Evolutionary conservation across 2,888 invertebrate genomes (phyloP), one percentile per base, ranked within the genome.

Genomic region (Teleogryllus oceanicus): DNA sequence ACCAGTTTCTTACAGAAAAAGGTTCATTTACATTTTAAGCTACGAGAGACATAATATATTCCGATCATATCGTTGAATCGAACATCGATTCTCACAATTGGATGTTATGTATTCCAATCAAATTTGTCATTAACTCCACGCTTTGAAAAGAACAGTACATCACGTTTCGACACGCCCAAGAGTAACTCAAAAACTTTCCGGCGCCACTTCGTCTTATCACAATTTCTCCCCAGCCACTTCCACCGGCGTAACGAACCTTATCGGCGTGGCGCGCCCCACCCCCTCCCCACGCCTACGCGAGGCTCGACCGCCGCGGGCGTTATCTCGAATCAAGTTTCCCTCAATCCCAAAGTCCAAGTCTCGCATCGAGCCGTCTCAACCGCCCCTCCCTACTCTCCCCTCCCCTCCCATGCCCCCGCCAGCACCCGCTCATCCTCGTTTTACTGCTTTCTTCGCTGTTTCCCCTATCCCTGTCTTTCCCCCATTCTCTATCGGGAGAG

Each of bases 291-390:
- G 8, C 37, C 37, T 37, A 1, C 37, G 37, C 37, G 37, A 5
- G 37, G 62, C 5, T 62, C 62, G 13, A 13, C n/a, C 16, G 62
- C 62, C 62, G n/a, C 3, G n/a, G 62, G 62, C 62, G 62, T n/a
- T 62, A 62, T 62, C 62, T 62, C 11, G 62, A 62, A 62, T 62
- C 62, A 62, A 62, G 62, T 62, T 62, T 62, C n/a, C 62, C 62
- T 62, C 62, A 62, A 62, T 62, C 62, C 62, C 16, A n/a, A 62
- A 62, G 62, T 62, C 62, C 62, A 62, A 62, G 62, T 62, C 62
- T 62, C 16, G 13, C 16, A 62, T 62, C 62, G n/a, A 37, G 8
- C 16, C 62, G 12, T n/a, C 62, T 62, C 62, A 62, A 18, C 62
- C 62, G 1, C 62, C 62, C 13, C n/a, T 11, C 62, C 16, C n/a